phyloP scores from a whole-genome alignment of 2,113 vertebrate genomes.

The Heteronetta atricapilla region DNA sequence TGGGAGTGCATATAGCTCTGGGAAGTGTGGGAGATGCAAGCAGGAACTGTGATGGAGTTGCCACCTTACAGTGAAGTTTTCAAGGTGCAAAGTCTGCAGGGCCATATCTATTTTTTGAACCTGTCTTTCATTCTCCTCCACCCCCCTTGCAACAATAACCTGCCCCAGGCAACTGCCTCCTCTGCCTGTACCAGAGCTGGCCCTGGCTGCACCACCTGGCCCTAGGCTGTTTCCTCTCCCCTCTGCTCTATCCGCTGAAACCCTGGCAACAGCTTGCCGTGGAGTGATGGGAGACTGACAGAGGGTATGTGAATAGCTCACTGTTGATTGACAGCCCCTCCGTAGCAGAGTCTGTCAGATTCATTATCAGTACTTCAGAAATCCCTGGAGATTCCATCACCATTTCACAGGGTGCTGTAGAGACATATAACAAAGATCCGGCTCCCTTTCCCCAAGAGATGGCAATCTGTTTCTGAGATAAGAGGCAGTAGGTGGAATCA shows the following conservation, averaged over 20 bases:
- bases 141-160: neutral
- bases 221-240: neutral
- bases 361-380: slow-evolving; percentile 19
- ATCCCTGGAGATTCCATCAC: slow-evolving; percentile 33
- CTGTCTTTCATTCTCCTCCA: neutral
- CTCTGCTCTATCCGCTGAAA: neutral
- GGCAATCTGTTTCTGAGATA: neutral
- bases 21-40: neutral
- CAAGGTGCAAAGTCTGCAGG: neutral
- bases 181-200: neutral
- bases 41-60: neutral
- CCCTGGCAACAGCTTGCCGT: neutral
- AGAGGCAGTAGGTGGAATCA: neutral
- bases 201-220: neutral
- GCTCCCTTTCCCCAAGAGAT: neutral
- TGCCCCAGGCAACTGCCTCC: neutral
- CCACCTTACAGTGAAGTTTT: neutral
- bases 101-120: neutral
- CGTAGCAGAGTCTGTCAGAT: neutral
- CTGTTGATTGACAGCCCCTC: slow-evolving; percentile 25
- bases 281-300: slow-evolving; percentile 23
- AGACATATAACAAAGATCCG: neutral
- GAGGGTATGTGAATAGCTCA: neutral
- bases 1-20: neutral
- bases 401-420: neutral